Conservation (phyloP, 2,797 vertebrate species). For the Sebastes aleutianus region DNA sequence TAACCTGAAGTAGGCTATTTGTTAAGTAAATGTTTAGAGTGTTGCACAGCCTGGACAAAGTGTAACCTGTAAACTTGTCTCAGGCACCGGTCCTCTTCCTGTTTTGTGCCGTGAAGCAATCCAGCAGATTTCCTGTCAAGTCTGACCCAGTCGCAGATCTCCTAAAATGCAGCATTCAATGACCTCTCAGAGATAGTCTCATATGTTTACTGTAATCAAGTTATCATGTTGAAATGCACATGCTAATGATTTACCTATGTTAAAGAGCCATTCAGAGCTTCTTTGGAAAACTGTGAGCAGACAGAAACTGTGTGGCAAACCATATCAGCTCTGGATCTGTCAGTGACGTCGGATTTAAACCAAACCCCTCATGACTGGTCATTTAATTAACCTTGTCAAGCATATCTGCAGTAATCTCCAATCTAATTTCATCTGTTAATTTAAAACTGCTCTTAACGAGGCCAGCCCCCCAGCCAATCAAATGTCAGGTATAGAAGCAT, state of each 20-base stretch:
- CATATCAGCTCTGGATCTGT: slow-evolving; percentile 48
- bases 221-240: neutral
- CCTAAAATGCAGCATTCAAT: neutral
- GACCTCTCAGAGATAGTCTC: neutral
- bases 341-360: slow-evolving; percentile 40
- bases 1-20: neutral
- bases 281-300: neutral
- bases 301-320: neutral
- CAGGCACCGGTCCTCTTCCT: neutral
- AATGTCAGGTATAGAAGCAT: slow-evolving; percentile 64
- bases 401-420: slow-evolving; percentile 67
- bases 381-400: slow-evolving; percentile 78
- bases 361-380: slow-evolving; percentile 60
- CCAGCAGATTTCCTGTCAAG: neutral
- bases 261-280: neutral
- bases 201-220: neutral
- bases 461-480: slow-evolving; percentile 74
- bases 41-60: neutral
- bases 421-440: slow-evolving; percentile 78
- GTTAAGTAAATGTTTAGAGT: neutral
- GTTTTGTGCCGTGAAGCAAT: neutral
- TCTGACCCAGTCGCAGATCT: neutral
- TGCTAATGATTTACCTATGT: neutral
- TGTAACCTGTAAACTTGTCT: neutral
- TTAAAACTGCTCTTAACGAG: slow-evolving; percentile 71